These are phyloP conservation scores for Rhinogobius similis DNA, from an alignment of 2,113 vertebrate genomes.

Conservation along the genomic window DNA sequence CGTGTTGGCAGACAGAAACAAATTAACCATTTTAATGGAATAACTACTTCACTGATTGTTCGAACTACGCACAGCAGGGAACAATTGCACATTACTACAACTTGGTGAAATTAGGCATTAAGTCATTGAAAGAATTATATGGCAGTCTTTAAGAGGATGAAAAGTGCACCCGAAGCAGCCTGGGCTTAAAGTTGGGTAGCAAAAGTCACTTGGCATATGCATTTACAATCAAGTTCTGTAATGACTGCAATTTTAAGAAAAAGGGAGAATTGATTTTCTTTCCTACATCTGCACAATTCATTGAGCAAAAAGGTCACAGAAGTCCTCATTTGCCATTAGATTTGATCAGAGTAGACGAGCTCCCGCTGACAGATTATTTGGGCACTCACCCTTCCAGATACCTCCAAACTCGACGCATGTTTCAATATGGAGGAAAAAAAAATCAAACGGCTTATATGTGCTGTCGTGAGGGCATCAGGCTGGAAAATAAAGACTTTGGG, in stretches of 20 bases:
- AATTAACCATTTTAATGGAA: constrained; percentile 71
- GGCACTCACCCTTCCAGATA: constrained; percentile 39
- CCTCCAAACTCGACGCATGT: constrained; percentile 31
- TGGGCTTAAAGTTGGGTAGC: constrained; percentile 5
- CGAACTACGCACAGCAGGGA: constrained; percentile 60
- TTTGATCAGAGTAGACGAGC: constrained; percentile 36
- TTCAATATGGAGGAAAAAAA: constrained; percentile 19
- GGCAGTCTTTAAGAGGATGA: constrained; percentile 11
- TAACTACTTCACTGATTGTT: constrained; percentile 57
- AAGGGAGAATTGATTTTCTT: constrained; percentile 25
- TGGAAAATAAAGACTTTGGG: constrained; percentile 22
- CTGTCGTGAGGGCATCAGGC: constrained; percentile 23
- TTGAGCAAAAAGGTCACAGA: constrained; percentile 26
- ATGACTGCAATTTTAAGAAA: constrained; percentile 17
- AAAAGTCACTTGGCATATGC: constrained; percentile 7
- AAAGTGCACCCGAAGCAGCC: not conserved
- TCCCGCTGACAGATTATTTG: constrained; percentile 28
- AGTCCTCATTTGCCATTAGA: constrained; percentile 22
- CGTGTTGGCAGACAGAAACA: constrained; percentile 52
- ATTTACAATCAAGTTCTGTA: constrained; percentile 12
- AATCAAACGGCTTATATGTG: constrained; percentile 29
- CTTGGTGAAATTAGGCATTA: constrained; percentile 41
- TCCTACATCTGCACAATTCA: constrained; percentile 21
- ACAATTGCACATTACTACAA: constrained; percentile 51
- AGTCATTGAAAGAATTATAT: constrained; percentile 48